Percentiles rank a stretch among this genome's conserved stretches.
Evolutionary conservation across 2,113 vertebrate species (phyloP).

Genomic region (Pteruthius melanotis): DNA sequence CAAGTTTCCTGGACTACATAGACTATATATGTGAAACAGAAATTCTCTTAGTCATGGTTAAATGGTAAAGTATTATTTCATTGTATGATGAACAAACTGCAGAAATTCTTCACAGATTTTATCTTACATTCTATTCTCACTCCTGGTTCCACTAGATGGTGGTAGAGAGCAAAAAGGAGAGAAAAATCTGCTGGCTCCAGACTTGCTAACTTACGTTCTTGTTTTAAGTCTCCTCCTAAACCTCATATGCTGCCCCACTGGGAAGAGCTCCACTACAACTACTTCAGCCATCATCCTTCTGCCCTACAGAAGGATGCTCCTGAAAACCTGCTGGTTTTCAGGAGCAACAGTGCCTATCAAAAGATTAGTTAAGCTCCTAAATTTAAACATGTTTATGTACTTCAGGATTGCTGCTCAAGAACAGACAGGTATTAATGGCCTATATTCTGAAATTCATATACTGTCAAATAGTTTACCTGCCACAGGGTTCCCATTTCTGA

Average conservation of each 20-base stretch:
- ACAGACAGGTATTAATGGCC: neutral
- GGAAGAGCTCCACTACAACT: neutral
- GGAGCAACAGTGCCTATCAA: neutral
- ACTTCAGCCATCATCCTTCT: neutral
- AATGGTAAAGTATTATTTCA: neutral
- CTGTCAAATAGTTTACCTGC: neutral
- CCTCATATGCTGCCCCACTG: neutral
- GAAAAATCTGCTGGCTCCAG: neutral
- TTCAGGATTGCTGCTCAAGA: neutral
- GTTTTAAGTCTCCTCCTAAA: neutral
- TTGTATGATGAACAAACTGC: neutral
- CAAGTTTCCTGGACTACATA: neutral
- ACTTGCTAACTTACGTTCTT: neutral
- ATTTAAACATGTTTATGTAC: neutral
- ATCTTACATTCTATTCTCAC: neutral
- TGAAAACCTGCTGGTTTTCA: neutral
- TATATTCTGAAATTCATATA: neutral
- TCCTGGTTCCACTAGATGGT: conserved; percentile 20
- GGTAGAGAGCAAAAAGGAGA: neutral
- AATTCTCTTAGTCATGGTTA: neutral
- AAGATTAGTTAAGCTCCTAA: neutral
- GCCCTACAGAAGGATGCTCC: neutral
- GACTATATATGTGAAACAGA: neutral
- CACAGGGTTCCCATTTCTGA: neutral
- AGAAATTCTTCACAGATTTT: neutral